Conservation (phyloP, 2,888 invertebrate genomes). For the Iphiclides podalirius region DNA sequence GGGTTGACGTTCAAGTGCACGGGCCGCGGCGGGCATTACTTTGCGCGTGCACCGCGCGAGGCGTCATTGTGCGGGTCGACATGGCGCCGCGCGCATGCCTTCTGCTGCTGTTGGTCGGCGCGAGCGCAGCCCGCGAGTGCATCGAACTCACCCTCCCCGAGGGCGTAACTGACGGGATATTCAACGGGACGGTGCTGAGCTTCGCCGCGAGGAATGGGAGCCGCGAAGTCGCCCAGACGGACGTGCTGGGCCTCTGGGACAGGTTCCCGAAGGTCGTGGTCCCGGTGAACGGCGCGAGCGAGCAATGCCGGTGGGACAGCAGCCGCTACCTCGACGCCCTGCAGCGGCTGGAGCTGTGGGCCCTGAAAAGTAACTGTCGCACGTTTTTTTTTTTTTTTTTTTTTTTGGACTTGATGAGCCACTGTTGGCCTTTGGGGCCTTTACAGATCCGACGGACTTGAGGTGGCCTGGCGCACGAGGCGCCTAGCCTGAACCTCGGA, state of each 20-base stretch:
- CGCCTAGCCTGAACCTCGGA: too few relatives aligned
- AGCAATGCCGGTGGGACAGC: slow-evolving; percentile 67
- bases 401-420: too few relatives aligned
- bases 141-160: slow-evolving; percentile 64
- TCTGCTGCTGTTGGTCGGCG: slow-evolving; percentile 42
- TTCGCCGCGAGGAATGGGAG: slow-evolving; percentile 51
- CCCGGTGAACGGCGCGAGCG: slow-evolving; percentile 67
- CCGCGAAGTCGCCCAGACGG: slow-evolving; percentile 44
- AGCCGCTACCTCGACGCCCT: slow-evolving; percentile 58
- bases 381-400: slow-evolving; percentile 1
- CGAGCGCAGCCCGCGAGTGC: slow-evolving; percentile 58
- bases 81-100: slow-evolving; percentile 73
- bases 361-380: slow-evolving; percentile 76
- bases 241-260: slow-evolving; percentile 62
- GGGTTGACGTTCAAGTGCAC: slow-evolving; percentile 38
- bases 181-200: slow-evolving; percentile 59
- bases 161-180: slow-evolving; percentile 48
- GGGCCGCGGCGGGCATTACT: not conserved
- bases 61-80: slow-evolving; percentile 55
- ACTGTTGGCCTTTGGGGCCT: too few relatives aligned
- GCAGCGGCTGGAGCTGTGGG: slow-evolving; percentile 71
- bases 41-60: slow-evolving; percentile 31
- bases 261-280: slow-evolving; percentile 66
- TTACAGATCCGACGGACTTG: too few relatives aligned
- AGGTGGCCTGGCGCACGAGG: too few relatives aligned